Base-by-base conservation (phyloP, 2,113 vertebrate species). In the Daphoenositta chrysoptera region DNA sequence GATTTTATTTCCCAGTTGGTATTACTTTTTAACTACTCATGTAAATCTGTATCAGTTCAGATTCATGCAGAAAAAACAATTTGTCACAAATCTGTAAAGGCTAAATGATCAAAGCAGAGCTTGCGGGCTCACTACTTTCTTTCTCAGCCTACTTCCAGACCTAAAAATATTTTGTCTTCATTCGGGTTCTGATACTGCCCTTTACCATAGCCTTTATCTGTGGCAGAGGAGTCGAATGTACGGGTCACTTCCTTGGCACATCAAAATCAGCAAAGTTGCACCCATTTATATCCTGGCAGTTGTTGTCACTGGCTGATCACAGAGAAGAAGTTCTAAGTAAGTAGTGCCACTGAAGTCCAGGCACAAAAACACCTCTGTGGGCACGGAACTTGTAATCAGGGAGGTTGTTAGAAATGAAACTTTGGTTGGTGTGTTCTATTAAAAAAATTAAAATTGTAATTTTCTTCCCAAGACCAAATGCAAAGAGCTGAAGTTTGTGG, bases 1-100 rank as follows among this genome's bases (percentile, higher is more conserved):
- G 51, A 76, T 73, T 86, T 39, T 82, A 61, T 93, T 91, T 94
- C 91, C 89, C 83, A 19, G 6, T 44, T 88, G 89, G 87, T 93
- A 93, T 92, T 90, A 75, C 69, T 80, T 91, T 92, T 94, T 80
- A 94, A 75, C 92, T 81, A 48, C 77, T 92, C 94, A 93, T 92
- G 96, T 95, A 97, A 96, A 94, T 96, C 94, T 89, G 60, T 86
- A 95, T 92, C 93, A 63, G 85, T 89, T 94, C 85, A 76, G 75
- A 96, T 86, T 90, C 77, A 39, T 48, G 83, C 88, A 92, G 94
- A 51, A 96, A 94, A 96, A 93, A 83, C 94, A 47, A 86, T 95
- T 89, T 87, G 91, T 89, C 85, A 84, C 65, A 86, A 94, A 75
- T 82, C 71, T 89, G 90, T 70, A 54, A 54, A 78, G 63, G 85